Evolutionary conservation across 2,888 invertebrate genomes (phyloP), one percentile per base, ranked within the genome.

Genomic region (Dinocampus coccinellae): DNA sequence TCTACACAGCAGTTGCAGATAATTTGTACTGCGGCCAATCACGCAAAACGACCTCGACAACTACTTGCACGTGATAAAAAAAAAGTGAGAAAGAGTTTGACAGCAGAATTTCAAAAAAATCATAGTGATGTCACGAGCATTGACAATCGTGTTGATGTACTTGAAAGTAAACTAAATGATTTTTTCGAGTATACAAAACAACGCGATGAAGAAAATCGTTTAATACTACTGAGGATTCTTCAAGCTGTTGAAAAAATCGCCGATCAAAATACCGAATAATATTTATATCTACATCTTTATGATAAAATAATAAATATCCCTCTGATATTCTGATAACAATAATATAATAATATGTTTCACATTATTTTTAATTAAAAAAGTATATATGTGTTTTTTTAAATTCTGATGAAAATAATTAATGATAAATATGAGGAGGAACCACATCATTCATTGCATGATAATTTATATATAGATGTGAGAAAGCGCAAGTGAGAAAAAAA

Each of bases 121-220:
- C 36, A 16, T 7, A 34, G 55, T 22, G 55, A 63, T 13, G 6
- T 55, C 3, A 63, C 16, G 13, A 33, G n/a, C 24, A 39, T 47
- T 22, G 58, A 58, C 42, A 60, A 53, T 52, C 53, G 29, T 16
- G 52, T 36, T 13, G 39, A 29, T 11, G 63, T 26, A 29, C 42
- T 70, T 33, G 39, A 57, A n/a, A 34, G 79, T 69, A 80, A 81
- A 72, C 73, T 83, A 47, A 77, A 75, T 65, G 81, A 83, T 78
- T 83, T 84, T 75, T 73, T 85, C 69, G 81, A 83, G 70, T 85
- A 83, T 72, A 79, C 81, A 33, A 81, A 81, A 75, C 77, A 78
- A 68, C 76, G 83, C 33, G 83, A 84, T 76, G 83, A 81, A 76
- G 83, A 84, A 71, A 82, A 83, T 68, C 77, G 81, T 60, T 75